Conservation (phyloP, 1,140 invertebrate species). For the Drosophila parvula region DNA sequence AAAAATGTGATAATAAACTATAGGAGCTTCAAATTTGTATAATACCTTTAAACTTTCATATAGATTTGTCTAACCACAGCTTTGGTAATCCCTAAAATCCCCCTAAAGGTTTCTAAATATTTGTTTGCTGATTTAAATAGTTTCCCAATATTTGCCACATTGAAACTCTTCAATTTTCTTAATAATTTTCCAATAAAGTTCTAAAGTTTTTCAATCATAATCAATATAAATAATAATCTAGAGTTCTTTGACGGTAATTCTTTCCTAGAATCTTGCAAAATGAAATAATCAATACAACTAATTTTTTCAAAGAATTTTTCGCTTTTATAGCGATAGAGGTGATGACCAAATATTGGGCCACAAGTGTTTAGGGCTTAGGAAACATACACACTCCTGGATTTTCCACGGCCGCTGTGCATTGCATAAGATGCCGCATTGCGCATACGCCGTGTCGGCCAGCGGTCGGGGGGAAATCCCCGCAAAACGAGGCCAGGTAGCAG, state of each 20-base stretch:
- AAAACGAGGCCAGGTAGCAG: constrained; percentile 3
- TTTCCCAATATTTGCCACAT: too few relatives aligned
- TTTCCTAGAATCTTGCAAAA: background rate
- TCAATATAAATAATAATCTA: too few relatives aligned
- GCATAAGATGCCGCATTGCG: constrained; percentile 39
- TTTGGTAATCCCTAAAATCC: background rate
- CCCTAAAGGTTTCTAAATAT: background rate
- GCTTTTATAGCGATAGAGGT: background rate
- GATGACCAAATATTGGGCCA: background rate
- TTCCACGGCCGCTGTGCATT: constrained; percentile 7
- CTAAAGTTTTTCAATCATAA: too few relatives aligned
- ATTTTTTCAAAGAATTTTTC: background rate
- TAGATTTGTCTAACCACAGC: background rate
- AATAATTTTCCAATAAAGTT: too few relatives aligned
- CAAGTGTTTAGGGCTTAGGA: background rate
- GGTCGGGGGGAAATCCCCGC: constrained; percentile 28
- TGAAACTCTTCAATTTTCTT: too few relatives aligned
- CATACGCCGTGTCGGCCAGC: constrained; percentile 37
- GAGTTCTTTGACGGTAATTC: too few relatives aligned
- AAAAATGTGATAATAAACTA: too few relatives aligned
- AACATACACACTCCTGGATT: background rate
- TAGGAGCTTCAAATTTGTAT: background rate
- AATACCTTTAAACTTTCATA: background rate
- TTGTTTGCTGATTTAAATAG: too few relatives aligned
- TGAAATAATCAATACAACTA: background rate